Percentiles rank a stretch among this genome's conserved stretches.
phyloP scores from a whole-genome alignment of 2,888 invertebrate genomes.

The Microdon myrmicae region DNA sequence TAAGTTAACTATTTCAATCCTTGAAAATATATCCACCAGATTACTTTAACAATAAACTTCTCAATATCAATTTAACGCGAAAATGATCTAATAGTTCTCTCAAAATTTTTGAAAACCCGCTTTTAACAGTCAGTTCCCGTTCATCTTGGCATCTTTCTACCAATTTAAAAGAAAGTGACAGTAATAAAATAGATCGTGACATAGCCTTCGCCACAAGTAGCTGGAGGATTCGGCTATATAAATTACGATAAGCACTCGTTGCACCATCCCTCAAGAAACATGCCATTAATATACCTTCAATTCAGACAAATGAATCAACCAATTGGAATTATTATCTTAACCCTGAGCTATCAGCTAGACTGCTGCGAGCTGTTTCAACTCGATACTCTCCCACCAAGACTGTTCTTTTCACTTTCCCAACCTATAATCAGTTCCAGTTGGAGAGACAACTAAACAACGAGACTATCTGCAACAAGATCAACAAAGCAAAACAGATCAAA shows the following conservation, averaged over 20 bases:
- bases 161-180: slow-evolving; percentile 11
- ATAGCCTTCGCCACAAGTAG: neutral
- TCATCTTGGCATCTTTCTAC: neutral
- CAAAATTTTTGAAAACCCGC: neutral
- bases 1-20: no score
- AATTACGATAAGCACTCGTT: neutral
- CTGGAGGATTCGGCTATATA: slow-evolving; percentile 1
- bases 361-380: slow-evolving; percentile 2
- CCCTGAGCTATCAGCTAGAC: slow-evolving; percentile 21
- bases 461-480: neutral
- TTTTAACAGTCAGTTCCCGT: neutral
- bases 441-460: slow-evolving; percentile 22
- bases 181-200: slow-evolving; percentile 14
- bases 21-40: no score
- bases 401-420: slow-evolving; percentile 44
- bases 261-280: neutral
- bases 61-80: neutral
- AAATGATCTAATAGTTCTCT: neutral
- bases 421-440: slow-evolving; percentile 42
- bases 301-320: slow-evolving; percentile 12
- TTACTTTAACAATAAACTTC: no score
- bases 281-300: slow-evolving; percentile 4
- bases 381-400: slow-evolving; percentile 14
- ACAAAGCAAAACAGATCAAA: slow-evolving; percentile 11
- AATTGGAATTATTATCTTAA: slow-evolving; percentile 13